Evolutionary conservation across 2,888 invertebrate genomes (phyloP).

Genomic region (Trachelus iudaicus): DNA sequence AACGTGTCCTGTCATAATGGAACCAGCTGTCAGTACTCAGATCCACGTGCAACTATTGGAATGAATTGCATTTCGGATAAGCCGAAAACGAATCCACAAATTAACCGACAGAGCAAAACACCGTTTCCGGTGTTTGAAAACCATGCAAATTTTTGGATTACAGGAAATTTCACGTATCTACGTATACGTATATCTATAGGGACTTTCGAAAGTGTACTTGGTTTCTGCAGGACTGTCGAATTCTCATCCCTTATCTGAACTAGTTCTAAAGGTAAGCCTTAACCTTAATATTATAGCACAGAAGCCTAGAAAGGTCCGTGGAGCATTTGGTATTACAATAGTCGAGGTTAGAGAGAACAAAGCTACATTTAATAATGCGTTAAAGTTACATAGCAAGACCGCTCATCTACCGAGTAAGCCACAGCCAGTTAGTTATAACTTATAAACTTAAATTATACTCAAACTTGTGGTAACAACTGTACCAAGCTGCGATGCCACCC

Average conservation of each 20-base stretch:
- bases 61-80: no score
- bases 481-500: background rate
- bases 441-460: slow-evolving; percentile 6
- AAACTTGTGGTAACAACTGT: background rate
- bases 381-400: slow-evolving; percentile 2
- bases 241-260: background rate
- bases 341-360: background rate
- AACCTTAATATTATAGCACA: background rate
- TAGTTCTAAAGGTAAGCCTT: background rate
- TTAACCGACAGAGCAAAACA: no score
- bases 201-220: background rate
- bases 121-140: no score
- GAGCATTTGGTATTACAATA: background rate
- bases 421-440: slow-evolving; percentile 7
- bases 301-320: background rate
- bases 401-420: background rate
- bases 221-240: background rate
- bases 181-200: background rate
- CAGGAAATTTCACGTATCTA: no score
- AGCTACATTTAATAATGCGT: slow-evolving; percentile 6
- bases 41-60: no score
- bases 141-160: no score
- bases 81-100: no score
- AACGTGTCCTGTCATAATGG: no score
- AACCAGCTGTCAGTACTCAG: no score